Evolutionary conservation across 2,113 vertebrate genomes (phyloP).

Genomic region (Cisticola juncidis): DNA sequence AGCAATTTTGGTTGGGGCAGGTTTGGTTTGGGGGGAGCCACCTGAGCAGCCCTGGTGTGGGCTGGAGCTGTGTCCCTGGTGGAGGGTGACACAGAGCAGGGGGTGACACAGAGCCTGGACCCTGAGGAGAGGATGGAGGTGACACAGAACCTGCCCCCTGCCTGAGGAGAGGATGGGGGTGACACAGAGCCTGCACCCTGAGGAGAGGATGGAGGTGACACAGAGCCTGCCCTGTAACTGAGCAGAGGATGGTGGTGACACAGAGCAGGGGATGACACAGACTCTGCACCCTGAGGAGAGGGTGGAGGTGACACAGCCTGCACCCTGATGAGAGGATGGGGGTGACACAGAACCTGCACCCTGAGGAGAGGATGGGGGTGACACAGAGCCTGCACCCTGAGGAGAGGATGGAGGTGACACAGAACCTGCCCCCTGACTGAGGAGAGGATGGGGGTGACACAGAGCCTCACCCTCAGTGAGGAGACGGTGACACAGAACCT

Average conservation of each 20-base stretch:
- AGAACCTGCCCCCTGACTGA: too few relatives aligned
- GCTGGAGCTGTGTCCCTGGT: neutral
- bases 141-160: neutral
- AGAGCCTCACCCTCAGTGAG: neutral
- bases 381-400: neutral
- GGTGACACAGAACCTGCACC: neutral
- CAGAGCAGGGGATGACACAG: too few relatives aligned
- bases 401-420: neutral
- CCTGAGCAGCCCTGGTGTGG: accelerated
- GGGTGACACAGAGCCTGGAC: neutral
- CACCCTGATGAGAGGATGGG: neutral
- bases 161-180: neutral
- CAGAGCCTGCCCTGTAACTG: neutral
- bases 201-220: neutral
- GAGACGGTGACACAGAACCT: too few relatives aligned
- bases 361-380: neutral
- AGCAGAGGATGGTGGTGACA: neutral
- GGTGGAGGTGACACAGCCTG: neutral
- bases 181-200: neutral
- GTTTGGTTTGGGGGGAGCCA: neutral
- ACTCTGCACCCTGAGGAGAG: neutral
- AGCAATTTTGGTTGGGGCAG: neutral
- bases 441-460: neutral
- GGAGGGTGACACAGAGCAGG: neutral
- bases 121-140: neutral